These are phyloP conservation scores for Poeciliopsis gracilis DNA, from an alignment of 2,797 vertebrate species.

Conservation along the genomic window DNA sequence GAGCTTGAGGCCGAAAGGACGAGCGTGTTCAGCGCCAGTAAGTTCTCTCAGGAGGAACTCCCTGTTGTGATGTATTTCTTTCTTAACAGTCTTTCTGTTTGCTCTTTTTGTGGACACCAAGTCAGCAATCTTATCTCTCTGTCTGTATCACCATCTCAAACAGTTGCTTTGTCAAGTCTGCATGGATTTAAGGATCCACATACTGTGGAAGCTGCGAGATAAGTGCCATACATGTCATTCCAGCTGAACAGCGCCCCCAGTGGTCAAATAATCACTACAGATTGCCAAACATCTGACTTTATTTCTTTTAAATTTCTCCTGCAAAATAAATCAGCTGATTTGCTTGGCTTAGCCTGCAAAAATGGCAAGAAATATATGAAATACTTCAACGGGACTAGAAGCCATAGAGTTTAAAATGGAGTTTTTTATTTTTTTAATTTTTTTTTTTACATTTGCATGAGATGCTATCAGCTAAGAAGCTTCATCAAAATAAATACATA, in stretches of 20 bases:
- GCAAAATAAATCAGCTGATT: background rate
- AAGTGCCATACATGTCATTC: background rate
- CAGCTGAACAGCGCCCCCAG: background rate
- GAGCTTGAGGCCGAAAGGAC: background rate
- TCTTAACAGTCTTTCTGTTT: background rate
- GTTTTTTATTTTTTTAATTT: background rate
- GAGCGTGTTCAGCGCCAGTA: background rate
- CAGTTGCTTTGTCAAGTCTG: background rate
- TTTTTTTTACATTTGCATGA: background rate
- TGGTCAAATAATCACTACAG: background rate
- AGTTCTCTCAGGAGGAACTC: background rate
- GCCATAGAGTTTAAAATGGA: background rate
- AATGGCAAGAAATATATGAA: background rate
- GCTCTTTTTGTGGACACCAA: conserved; percentile 6
- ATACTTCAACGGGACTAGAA: conserved; percentile 8
- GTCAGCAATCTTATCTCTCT: background rate
- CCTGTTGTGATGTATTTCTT: background rate
- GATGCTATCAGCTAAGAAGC: background rate
- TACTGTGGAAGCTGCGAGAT: background rate
- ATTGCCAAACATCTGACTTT: background rate
- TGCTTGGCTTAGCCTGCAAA: background rate
- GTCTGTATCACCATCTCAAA: background rate
- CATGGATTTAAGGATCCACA: background rate
- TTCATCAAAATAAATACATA: conserved; percentile 7
- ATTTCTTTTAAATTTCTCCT: background rate